phyloP scores from a whole-genome alignment of 2,797 vertebrate species.

The Phataginus tricuspis region DNA sequence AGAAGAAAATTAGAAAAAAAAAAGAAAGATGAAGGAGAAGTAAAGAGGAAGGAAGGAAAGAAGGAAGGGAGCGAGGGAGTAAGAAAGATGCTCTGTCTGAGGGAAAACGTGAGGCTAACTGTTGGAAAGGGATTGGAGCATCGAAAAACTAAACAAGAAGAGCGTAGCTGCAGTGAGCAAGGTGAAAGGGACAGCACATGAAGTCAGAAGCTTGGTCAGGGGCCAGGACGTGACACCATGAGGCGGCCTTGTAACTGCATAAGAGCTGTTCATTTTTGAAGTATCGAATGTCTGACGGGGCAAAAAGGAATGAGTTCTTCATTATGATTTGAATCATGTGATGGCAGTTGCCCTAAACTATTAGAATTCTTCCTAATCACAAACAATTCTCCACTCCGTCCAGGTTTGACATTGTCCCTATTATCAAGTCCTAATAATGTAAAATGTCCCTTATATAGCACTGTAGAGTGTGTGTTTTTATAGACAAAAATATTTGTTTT shows the following conservation, averaged over 20 bases:
- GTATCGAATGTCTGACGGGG: neutral
- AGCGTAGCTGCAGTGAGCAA: neutral
- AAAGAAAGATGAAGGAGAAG: rapidly evolving
- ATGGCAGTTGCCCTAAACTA: neutral
- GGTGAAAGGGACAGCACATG: neutral
- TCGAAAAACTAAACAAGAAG: neutral
- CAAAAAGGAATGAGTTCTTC: neutral
- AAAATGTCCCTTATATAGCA: neutral
- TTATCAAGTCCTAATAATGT: neutral
- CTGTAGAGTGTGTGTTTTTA: too few relatives aligned
- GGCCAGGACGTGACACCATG: neutral
- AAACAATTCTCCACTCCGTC: neutral
- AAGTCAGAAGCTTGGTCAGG: neutral
- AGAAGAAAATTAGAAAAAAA: too few relatives aligned
- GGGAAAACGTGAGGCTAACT: neutral
- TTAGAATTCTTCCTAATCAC: neutral
- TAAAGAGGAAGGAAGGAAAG: too few relatives aligned
- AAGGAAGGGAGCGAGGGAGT: rapidly evolving
- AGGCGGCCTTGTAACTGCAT: neutral
- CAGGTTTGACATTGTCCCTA: neutral
- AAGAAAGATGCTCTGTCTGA: neutral
- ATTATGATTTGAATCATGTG: neutral
- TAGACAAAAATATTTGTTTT: neutral
- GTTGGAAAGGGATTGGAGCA: neutral
- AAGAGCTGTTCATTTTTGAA: neutral